Conservation (phyloP, 2,888 invertebrate species). For the Netelia inedita region DNA sequence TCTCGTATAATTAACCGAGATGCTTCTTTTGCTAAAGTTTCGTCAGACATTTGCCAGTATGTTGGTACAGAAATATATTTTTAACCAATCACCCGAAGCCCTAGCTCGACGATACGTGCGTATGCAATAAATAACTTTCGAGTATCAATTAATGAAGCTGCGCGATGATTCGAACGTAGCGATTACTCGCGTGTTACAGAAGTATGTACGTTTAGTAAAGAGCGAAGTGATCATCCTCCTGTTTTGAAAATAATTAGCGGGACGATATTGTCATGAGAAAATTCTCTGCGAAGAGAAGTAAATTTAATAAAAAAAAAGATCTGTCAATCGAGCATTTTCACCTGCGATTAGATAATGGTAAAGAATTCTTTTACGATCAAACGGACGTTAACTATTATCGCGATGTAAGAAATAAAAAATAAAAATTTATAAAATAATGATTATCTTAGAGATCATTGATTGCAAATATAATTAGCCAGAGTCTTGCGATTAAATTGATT, state of each 20-base stretch:
- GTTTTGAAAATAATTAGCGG: too few relatives aligned
- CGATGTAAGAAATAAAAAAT: background rate
- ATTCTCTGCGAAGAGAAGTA: too few relatives aligned
- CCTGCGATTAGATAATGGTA: background rate
- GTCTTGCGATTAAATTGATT: too few relatives aligned
- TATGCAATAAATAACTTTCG: constrained; percentile 44
- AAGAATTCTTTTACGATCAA: background rate
- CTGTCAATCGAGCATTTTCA: too few relatives aligned
- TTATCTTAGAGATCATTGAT: background rate
- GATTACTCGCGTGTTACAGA: constrained; percentile 2
- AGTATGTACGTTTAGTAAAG: constrained; percentile 5
- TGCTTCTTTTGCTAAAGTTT: constrained; percentile 55
- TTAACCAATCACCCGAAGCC: constrained; percentile 2
- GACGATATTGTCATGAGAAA: too few relatives aligned
- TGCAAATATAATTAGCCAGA: background rate
- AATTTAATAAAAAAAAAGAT: too few relatives aligned
- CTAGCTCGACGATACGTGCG: background rate
- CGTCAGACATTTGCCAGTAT: constrained; percentile 51
- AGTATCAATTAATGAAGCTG: constrained; percentile 53
- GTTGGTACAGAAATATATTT: constrained; percentile 17
- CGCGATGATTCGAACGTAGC: background rate
- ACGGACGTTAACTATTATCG: background rate
- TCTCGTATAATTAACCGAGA: constrained; percentile 38
- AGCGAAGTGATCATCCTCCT: background rate
- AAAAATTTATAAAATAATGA: background rate